Conservation (phyloP, 2,797 vertebrate species). For the Alcedo atthis region DNA sequence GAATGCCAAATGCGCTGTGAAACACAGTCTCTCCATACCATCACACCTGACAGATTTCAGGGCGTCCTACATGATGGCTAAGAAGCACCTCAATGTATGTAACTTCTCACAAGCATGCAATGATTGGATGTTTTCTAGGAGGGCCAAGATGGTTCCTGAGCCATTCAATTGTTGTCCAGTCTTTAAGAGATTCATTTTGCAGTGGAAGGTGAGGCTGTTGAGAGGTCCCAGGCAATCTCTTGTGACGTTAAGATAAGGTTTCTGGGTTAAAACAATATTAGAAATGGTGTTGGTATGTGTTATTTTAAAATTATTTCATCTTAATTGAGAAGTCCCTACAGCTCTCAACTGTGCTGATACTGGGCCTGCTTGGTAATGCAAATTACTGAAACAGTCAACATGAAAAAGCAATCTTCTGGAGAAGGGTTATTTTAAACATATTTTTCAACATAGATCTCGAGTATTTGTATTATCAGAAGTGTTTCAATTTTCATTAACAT, state of each 20-base stretch:
- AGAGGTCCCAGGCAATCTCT: background rate
- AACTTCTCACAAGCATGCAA: background rate
- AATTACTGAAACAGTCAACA: background rate
- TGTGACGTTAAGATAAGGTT: background rate
- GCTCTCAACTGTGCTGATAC: background rate
- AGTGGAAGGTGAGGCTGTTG: background rate
- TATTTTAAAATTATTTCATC: background rate
- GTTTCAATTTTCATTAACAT: background rate
- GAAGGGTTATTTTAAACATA: background rate
- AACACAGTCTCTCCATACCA: background rate
- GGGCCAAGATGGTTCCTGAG: background rate
- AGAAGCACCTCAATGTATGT: background rate
- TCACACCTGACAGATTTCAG: accelerated
- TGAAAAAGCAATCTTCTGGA: background rate
- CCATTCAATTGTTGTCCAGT: background rate
- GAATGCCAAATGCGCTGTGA: background rate
- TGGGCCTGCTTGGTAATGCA: background rate
- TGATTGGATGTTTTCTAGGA: background rate
- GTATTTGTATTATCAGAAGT: background rate
- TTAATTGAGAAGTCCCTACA: background rate
- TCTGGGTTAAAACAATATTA: background rate
- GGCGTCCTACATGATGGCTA: background rate
- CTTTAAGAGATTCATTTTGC: background rate
- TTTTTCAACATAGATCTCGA: background rate
- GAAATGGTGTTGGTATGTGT: background rate